Conservation (phyloP, 2,797 vertebrate genomes). For the Semaprochilodus insignis region DNA sequence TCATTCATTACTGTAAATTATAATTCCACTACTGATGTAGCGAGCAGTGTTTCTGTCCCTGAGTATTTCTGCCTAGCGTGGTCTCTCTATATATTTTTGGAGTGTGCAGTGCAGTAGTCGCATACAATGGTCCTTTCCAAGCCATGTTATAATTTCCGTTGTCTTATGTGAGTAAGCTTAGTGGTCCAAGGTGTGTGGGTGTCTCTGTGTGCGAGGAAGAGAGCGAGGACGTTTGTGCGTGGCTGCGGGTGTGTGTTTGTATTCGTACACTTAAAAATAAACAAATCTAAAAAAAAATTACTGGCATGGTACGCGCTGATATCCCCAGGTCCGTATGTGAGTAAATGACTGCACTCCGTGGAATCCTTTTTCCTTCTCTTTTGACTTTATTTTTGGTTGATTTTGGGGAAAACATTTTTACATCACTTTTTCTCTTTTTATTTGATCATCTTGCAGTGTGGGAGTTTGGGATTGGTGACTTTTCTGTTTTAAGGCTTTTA, state of each 20-base stretch:
- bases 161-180: conserved; percentile 92
- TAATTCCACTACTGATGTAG: conserved; percentile 99
- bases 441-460: conserved; percentile 77
- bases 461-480: conserved; percentile 78
- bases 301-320: conserved; percentile 91
- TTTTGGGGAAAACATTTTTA: conserved; percentile 79
- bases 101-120: conserved; percentile 93
- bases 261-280: conserved; percentile 86
- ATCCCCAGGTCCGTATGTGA: conserved; percentile 81
- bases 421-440: conserved; percentile 74
- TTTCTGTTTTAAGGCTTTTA: conserved; percentile 80
- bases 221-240: conserved; percentile 33
- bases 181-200: conserved; percentile 87
- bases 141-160: conserved; percentile 89
- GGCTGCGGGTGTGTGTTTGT: conserved; percentile 65
- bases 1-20: conserved; percentile 99
- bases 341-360: conserved; percentile 90
- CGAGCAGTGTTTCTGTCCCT: conserved; percentile 93
- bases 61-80: conserved; percentile 90
- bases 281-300: conserved; percentile 80
- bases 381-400: conserved; percentile 68
- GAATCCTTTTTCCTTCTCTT: conserved; percentile 74
- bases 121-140: conserved; percentile 87
- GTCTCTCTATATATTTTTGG: conserved; percentile 85
- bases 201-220: conserved; percentile 61